Evolutionary conservation across 2,797 vertebrate genomes (phyloP).

Genomic region (Agapornis canus): DNA sequence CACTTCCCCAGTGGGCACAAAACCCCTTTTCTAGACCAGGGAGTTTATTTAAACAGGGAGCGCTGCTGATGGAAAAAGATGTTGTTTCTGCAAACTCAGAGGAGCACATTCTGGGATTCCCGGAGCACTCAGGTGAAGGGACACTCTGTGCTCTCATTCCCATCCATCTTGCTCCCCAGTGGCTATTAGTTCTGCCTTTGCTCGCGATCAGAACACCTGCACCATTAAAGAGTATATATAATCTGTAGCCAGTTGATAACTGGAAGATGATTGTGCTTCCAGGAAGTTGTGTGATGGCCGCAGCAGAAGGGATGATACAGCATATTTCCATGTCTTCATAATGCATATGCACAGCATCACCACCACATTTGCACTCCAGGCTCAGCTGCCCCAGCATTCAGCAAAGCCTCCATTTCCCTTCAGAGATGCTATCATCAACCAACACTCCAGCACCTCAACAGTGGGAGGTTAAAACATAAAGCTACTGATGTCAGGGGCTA

Average conservation of each 20-base stretch:
- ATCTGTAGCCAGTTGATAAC: neutral
- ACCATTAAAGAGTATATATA: neutral
- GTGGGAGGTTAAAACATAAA: constrained; percentile 16
- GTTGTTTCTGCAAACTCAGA: neutral
- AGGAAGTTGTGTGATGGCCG: neutral
- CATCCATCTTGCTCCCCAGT: neutral
- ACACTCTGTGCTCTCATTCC: neutral
- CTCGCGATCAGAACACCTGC: neutral
- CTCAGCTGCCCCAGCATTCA: neutral
- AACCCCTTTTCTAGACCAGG: constrained; percentile 36
- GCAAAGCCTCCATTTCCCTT: neutral
- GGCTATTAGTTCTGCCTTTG: neutral
- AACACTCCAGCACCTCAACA: neutral
- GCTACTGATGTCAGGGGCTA: neutral
- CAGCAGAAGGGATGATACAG: neutral
- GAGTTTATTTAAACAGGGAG: constrained; percentile 54
- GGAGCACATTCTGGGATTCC: neutral
- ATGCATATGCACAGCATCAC: neutral
- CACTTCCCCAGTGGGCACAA: constrained; percentile 57
- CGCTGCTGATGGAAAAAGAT: constrained; percentile 37
- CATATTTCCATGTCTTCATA: neutral
- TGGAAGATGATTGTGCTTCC: neutral
- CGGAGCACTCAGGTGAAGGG: neutral
- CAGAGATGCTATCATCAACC: neutral
- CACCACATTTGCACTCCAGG: neutral